Evolutionary conservation across 1,140 invertebrate genomes (phyloP).

Genomic region (Doryteuthis pealeii): DNA sequence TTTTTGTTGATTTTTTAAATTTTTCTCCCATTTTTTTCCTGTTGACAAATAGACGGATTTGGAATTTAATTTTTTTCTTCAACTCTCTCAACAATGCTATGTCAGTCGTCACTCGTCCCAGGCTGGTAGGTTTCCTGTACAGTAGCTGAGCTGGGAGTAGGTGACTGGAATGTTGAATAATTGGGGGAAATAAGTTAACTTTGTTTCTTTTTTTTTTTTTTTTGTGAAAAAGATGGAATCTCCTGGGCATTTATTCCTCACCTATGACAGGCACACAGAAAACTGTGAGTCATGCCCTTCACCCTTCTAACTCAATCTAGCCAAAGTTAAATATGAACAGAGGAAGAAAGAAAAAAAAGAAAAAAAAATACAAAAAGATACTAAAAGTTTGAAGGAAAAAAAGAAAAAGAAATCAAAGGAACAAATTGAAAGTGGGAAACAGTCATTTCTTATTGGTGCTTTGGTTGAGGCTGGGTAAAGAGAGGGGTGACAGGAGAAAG

Average conservation of each 20-base stretch:
- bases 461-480: too few species aligned
- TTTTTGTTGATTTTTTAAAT: not conserved
- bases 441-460: too few species aligned
- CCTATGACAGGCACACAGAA: not conserved
- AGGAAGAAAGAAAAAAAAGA: too few species aligned
- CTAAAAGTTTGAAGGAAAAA: too few species aligned
- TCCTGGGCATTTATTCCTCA: not conserved
- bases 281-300: not conserved
- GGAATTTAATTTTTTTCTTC: not conserved
- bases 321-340: too few species aligned
- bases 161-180: constrained; percentile 6
- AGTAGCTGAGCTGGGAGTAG: not conserved
- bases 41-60: constrained; percentile 8
- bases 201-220: too few species aligned
- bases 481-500: too few species aligned
- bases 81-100: not conserved
- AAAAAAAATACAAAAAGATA: too few species aligned
- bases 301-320: not conserved
- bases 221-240: too few species aligned
- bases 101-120: not conserved
- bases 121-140: not conserved
- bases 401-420: too few species aligned
- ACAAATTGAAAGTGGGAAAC: too few species aligned
- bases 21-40: too few species aligned
- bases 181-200: not conserved